phyloP scores from a whole-genome alignment of 2,797 vertebrate species.

The Euphonia xanthogaster region DNA sequence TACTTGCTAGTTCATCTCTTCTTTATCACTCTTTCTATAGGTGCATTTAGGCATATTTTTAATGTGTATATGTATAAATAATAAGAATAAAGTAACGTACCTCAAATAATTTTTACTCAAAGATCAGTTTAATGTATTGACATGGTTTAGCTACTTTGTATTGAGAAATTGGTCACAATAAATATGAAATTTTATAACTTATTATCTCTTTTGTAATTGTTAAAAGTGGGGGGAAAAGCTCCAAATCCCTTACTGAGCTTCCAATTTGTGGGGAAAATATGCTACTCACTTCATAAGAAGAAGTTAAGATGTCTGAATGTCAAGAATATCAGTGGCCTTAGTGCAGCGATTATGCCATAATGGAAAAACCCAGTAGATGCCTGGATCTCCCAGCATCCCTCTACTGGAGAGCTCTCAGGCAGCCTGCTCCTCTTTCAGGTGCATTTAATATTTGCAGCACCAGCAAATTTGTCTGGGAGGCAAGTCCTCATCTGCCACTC shows the following conservation, averaged over 20 bases:
- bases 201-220: conserved; percentile 39
- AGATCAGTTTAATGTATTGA: not conserved
- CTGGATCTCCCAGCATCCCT: conserved; percentile 61
- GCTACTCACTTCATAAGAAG: conserved; percentile 4
- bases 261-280: not conserved
- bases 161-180: not conserved
- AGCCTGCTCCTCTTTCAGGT: conserved; percentile 82
- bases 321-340: conserved; percentile 37
- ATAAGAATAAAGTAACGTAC: not conserved
- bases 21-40: not conserved
- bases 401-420: conserved; percentile 67
- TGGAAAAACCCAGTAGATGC: conserved; percentile 63
- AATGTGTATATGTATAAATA: not conserved
- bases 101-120: not conserved
- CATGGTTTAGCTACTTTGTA: not conserved
- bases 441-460: conserved; percentile 90
- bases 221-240: not conserved
- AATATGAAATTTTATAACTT: conserved; percentile 2
- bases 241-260: not conserved
- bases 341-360: conserved; percentile 32
- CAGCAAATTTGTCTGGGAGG: conserved; percentile 96
- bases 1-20: not conserved
- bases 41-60: not conserved
- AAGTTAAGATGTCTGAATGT: conserved; percentile 68
- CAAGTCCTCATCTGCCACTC: conserved; percentile 96